These are phyloP conservation scores for Gavialis gangeticus DNA, from an alignment of 2,113 vertebrate genomes.

Conservation along the genomic window DNA sequence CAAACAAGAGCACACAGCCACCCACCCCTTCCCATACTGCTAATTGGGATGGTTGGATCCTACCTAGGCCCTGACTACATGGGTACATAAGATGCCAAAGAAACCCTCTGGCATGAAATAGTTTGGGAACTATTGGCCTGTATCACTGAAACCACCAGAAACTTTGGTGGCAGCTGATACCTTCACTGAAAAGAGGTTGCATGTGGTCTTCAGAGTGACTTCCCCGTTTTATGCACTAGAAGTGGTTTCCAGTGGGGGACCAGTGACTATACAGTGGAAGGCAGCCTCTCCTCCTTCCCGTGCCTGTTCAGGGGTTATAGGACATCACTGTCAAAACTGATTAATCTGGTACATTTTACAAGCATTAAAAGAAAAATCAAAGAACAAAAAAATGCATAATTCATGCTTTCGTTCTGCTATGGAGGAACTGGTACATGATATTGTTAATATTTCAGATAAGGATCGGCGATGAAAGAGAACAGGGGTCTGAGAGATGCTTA, in stretches of 20 bases:
- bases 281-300: neutral
- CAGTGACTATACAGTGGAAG: neutral
- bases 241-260: accelerated
- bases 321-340: neutral
- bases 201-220: neutral
- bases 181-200: neutral
- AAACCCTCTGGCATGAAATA: no score
- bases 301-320: neutral
- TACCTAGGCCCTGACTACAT: neutral
- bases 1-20: neutral
- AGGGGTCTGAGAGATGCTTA: neutral
- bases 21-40: neutral
- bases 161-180: neutral
- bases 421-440: neutral
- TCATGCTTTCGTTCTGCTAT: neutral
- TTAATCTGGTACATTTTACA: neutral
- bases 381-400: constrained; percentile 19
- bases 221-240: neutral
- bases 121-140: neutral
- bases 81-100: neutral
- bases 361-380: neutral
- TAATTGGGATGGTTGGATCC: neutral
- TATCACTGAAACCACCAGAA: neutral
- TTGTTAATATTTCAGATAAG: constrained; percentile 4
- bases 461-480: constrained; percentile 5